Evolutionary conservation across 2,797 vertebrate species (phyloP).

Genomic region (Danio albolineatus): DNA sequence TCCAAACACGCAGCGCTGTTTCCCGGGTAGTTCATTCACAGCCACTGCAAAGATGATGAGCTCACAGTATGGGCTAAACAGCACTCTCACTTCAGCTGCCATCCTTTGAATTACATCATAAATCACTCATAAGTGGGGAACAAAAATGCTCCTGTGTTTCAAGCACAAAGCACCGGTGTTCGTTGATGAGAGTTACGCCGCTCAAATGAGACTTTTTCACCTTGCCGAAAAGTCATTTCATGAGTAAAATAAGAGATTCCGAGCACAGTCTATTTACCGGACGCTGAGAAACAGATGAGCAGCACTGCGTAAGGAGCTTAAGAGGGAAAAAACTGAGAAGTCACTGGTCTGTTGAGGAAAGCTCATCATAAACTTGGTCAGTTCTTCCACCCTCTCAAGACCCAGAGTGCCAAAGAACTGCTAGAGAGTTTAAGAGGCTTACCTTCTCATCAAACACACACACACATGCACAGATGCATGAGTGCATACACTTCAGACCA

Average conservation of each 20-base stretch:
- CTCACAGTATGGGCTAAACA: conserved; percentile 52
- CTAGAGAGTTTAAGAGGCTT: conserved; percentile 57
- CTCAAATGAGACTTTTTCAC: conserved; percentile 49
- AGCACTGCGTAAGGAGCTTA: conserved; percentile 57
- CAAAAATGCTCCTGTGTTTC: conserved; percentile 43
- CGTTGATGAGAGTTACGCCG: conserved; percentile 20
- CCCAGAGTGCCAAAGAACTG: conserved; percentile 44
- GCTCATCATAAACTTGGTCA: conserved; percentile 61
- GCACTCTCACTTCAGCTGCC: conserved; percentile 48
- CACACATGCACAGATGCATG: conserved; percentile 51
- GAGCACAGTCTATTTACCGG: conserved; percentile 45
- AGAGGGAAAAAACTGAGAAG: conserved; percentile 52
- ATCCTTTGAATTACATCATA: conserved; percentile 55
- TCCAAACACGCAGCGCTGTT: conserved; percentile 29
- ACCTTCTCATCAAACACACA: conserved; percentile 49
- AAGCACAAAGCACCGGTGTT: conserved; percentile 32
- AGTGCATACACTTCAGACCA: conserved; percentile 50
- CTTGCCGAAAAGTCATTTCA: conserved; percentile 53
- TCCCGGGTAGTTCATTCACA: conserved; percentile 38
- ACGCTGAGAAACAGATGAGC: conserved; percentile 42
- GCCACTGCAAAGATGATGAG: conserved; percentile 53
- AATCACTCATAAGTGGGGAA: conserved; percentile 53
- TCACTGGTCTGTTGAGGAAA: conserved; percentile 60
- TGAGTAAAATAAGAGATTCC: conserved; percentile 42
- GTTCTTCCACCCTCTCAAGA: conserved; percentile 47